phyloP scores from a whole-genome alignment of 2,797 vertebrate genomes.

The Gymnoscopelus microlampas region DNA sequence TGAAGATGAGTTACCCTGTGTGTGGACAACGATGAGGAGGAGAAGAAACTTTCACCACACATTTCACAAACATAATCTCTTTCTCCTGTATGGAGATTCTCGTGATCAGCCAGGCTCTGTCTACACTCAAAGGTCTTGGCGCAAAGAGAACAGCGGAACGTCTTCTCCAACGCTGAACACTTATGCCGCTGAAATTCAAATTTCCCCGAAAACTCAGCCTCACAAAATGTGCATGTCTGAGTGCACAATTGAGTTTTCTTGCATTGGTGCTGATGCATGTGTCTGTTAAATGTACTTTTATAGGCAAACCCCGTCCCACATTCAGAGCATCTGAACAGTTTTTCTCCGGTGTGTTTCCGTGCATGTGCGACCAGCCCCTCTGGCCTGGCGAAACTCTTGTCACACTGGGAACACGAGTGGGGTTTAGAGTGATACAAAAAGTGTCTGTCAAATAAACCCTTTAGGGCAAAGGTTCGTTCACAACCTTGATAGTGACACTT shows the following conservation, averaged over 20 bases:
- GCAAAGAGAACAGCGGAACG: constrained; percentile 63
- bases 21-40: constrained; percentile 39
- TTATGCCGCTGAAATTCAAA: constrained; percentile 57
- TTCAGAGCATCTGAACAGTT: constrained; percentile 56
- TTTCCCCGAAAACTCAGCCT: constrained; percentile 44
- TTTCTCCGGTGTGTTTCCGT: constrained; percentile 60
- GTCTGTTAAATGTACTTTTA: constrained; percentile 55
- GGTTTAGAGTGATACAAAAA: constrained; percentile 62
- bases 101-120: constrained; percentile 57
- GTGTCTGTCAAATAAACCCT: constrained; percentile 65
- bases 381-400: constrained; percentile 54
- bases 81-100: constrained; percentile 57
- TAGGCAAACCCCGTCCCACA: constrained; percentile 65
- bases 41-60: constrained; percentile 62
- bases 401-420: constrained; percentile 61
- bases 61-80: constrained; percentile 57
- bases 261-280: constrained; percentile 59
- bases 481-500: constrained; percentile 45
- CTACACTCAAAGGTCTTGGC: constrained; percentile 60
- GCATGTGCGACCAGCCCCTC: constrained; percentile 50
- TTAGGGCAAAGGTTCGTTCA: constrained; percentile 49
- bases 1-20: constrained; percentile 55
- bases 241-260: constrained; percentile 5
- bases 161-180: constrained; percentile 58
- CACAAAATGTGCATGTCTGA: constrained; percentile 53